These are phyloP conservation scores for Gallinago solitaria DNA, from an alignment of 2,797 vertebrate species.

Conservation along the genomic window DNA sequence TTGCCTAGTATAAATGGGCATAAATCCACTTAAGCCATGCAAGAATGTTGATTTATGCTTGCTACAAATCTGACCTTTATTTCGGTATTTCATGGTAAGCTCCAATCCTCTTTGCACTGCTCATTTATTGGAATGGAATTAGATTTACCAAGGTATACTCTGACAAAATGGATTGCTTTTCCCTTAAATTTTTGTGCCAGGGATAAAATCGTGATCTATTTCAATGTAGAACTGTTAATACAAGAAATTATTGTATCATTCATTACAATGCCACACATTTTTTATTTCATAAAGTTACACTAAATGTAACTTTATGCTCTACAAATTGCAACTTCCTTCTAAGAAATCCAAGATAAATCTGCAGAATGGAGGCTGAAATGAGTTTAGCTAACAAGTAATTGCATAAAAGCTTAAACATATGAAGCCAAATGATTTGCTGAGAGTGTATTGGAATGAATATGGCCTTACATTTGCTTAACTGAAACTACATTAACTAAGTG, in stretches of 20 bases:
- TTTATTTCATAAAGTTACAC: neutral
- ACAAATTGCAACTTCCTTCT: neutral
- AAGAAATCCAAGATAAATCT: neutral
- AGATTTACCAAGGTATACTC: constrained; percentile 17
- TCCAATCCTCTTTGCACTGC: constrained; percentile 47
- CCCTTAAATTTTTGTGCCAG: neutral
- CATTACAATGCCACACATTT: fast-evolving
- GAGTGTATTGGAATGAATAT: neutral
- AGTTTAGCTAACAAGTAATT: neutral
- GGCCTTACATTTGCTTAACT: neutral
- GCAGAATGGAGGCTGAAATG: neutral
- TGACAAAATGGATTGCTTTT: constrained; percentile 10
- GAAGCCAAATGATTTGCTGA: neutral
- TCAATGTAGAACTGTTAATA: neutral
- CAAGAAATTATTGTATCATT: neutral
- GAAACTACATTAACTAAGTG: neutral
- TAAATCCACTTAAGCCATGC: constrained; percentile 30
- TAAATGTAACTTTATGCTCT: neutral
- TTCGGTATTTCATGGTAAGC: constrained; percentile 17
- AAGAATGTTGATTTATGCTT: constrained; percentile 64
- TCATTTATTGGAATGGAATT: constrained; percentile 46
- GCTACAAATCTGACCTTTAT: constrained; percentile 42
- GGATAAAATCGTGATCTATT: neutral
- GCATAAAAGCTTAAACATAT: neutral
- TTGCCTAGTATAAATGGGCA: neutral